A percentile compares a stretch with the other conserved stretches of the same genome.
Evolutionary conservation across 2,113 vertebrate species (phyloP).

Genomic region (Labeo catla): DNA sequence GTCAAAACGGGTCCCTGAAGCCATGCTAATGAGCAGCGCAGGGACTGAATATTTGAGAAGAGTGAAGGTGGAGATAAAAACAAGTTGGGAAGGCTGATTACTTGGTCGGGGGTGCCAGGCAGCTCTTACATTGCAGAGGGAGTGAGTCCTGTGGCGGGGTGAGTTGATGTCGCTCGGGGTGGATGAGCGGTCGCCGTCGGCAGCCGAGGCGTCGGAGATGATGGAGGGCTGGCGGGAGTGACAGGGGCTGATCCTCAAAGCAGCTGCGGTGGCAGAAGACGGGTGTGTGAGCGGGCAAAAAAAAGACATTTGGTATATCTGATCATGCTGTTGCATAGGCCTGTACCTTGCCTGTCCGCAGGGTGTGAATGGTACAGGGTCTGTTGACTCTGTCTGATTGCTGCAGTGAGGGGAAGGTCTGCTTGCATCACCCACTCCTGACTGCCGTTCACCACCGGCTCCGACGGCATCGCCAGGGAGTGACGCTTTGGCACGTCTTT

Average conservation of each 20-base stretch:
- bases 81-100: conserved; percentile 60
- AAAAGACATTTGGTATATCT: neutral
- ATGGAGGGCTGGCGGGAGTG: conserved; percentile 88
- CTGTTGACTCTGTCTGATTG: conserved; percentile 90
- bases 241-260: conserved; percentile 85
- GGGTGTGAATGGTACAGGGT: conserved; percentile 85
- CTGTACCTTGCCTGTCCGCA: conserved; percentile 83
- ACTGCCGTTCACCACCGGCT: conserved; percentile 86
- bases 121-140: conserved; percentile 90
- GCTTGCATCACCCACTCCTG: conserved; percentile 91
- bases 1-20: conserved; percentile 29
- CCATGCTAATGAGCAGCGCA: conserved; percentile 40
- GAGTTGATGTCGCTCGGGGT: conserved; percentile 91
- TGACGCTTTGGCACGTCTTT: conserved; percentile 90
- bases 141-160: conserved; percentile 87
- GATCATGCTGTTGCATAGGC: neutral
- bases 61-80: conserved; percentile 41
- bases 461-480: conserved; percentile 85
- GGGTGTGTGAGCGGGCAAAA: neutral
- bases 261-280: conserved; percentile 61
- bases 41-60: conserved; percentile 33
- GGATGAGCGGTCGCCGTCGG: conserved; percentile 85
- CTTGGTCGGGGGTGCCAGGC: conserved; percentile 59
- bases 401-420: conserved; percentile 85
- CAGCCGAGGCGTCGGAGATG: conserved; percentile 85